Evolutionary conservation across 2,113 vertebrate genomes (phyloP).

Genomic region (Himantopus leucocephalus): DNA sequence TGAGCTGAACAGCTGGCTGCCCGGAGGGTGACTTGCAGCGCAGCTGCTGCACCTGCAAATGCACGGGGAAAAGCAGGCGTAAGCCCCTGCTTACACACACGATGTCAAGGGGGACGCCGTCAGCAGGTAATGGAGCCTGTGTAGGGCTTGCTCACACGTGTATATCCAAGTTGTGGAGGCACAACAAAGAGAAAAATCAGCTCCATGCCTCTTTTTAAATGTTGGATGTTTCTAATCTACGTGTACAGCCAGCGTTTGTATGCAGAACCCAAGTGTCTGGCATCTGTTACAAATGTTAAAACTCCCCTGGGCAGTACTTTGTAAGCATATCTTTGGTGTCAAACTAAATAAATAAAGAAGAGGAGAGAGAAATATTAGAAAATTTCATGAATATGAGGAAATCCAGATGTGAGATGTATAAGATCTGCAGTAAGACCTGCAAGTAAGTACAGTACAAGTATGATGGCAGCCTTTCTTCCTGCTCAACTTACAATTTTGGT

Average conservation of each 20-base stretch:
- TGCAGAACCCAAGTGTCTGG: neutral
- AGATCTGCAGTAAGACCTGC: neutral
- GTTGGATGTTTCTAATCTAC: neutral
- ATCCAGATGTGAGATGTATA: neutral
- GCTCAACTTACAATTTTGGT: neutral
- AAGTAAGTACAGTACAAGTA: neutral
- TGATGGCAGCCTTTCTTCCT: neutral
- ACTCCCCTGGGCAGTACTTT: neutral
- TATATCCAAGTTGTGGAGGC: neutral
- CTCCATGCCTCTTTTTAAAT: neutral
- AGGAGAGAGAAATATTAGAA: neutral
- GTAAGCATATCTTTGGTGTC: neutral
- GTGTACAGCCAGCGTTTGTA: neutral
- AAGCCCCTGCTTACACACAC: neutral
- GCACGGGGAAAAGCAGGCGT: neutral
- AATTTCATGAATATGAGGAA: neutral
- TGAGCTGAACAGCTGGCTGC: neutral
- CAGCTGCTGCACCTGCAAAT: neutral
- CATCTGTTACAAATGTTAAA: neutral
- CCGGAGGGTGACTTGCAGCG: neutral
- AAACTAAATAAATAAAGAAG: neutral
- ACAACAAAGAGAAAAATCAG: neutral
- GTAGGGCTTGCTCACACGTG: neutral
- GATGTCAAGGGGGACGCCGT: neutral
- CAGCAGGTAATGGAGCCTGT: neutral